phyloP scores from a whole-genome alignment of 2,113 vertebrate species.

The Butorides virescens region DNA sequence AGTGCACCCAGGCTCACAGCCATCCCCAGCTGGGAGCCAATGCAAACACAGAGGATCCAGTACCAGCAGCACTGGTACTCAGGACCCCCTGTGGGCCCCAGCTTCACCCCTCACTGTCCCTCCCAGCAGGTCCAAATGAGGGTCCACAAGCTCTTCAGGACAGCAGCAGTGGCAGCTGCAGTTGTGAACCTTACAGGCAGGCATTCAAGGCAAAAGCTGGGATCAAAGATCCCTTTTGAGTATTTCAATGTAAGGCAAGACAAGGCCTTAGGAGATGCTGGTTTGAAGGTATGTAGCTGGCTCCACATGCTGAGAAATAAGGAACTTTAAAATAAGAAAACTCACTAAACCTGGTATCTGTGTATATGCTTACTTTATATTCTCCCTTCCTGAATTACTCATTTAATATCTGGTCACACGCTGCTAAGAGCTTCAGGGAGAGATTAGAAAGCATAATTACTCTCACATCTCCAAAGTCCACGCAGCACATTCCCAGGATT shows the following conservation, averaged over 20 bases:
- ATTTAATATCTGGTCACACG: background rate
- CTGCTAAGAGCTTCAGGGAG: background rate
- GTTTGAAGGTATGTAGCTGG: background rate
- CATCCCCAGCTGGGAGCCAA: no score
- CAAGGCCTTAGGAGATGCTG: background rate
- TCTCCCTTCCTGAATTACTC: background rate
- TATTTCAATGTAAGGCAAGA: background rate
- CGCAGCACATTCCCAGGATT: background rate
- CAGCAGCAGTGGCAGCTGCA: background rate
- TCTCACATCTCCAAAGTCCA: background rate
- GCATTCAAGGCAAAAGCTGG: background rate
- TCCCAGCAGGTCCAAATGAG: background rate
- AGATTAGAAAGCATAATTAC: background rate
- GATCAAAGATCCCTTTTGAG: background rate
- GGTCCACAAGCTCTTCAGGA: background rate
- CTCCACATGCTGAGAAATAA: background rate
- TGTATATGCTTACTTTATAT: background rate
- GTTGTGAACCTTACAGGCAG: background rate
- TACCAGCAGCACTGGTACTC: background rate
- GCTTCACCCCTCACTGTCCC: accelerated
- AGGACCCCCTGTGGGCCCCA: background rate
- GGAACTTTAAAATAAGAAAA: background rate
- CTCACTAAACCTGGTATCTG: background rate
- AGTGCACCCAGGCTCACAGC: background rate
- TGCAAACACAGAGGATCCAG: no score